Base-by-base conservation (phyloP, 2,113 vertebrate species). In the Zosterops lateralis region DNA sequence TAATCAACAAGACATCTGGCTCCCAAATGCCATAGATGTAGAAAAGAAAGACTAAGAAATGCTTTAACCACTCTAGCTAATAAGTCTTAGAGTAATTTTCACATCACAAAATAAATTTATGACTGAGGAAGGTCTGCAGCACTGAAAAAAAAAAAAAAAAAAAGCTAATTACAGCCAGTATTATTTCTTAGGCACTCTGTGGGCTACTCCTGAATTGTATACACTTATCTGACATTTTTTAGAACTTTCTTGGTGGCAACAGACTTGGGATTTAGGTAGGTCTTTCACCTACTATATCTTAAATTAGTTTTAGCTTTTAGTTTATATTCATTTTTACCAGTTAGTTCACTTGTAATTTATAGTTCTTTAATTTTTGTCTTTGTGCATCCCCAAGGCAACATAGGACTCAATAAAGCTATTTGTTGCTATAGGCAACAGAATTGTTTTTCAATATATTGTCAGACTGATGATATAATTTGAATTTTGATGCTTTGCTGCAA, bases 401-500 rank as follows among this genome's bases (percentile, higher is more conserved):
- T 14, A 50, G 14, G 48, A 54, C 31, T 88, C 91, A 91, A 95
- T 38, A 87, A 89, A 93, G 57, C 12, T 29, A 65, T 85, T 92
- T 90, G 75, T 96, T 96, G 48, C 82, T 90, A 56, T 12, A 89
- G 89, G 84, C 22, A 32, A 96, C 96, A 89, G 5, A 65, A 75
- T 26, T 84, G 32, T 82, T 96, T 97, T 67, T 44, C 64, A 74
- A 56, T 44, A 90, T 54, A 38, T 68, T 95, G 32, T 93, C 93
- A 93, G 56, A 72, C 32, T 78, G 66, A 45, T 85, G 53, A 51
- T 89, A 62, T 84, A 17, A 93, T 84, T 84, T 80, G 72, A 42
- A 90, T 95, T 92, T 93, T 84, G 84, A 90, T 89, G 72, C 19
- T 94, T 95, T 96, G 12, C 54, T 95, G 61, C 50, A 62, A 51